phyloP scores from a whole-genome alignment of 2,113 vertebrate genomes.

The Carollia perspicillata region DNA sequence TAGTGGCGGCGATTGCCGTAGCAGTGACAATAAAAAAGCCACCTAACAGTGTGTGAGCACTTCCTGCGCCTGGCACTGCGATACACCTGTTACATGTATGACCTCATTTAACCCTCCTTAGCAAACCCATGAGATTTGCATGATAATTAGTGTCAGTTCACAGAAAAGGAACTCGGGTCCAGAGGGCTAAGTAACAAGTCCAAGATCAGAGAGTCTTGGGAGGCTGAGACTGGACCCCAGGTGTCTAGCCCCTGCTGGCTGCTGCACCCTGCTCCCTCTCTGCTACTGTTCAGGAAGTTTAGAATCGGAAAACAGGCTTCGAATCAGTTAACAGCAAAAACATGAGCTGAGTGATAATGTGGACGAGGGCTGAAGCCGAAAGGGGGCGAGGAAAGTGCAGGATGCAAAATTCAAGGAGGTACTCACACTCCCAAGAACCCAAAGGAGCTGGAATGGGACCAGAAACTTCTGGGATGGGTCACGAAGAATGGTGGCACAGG shows the following conservation, averaged over 20 bases:
- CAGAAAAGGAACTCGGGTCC: background rate
- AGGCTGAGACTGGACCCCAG: background rate
- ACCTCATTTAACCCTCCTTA: background rate
- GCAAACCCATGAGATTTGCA: background rate
- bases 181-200: background rate
- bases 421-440: background rate
- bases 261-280: fast-evolving
- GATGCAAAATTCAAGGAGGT: background rate
- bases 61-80: background rate
- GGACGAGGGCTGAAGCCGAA: background rate
- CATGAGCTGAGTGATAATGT: fast-evolving
- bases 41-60: background rate
- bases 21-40: background rate
- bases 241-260: background rate
- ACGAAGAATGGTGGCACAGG: too few species aligned
- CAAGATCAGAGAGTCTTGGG: background rate
- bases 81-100: fast-evolving
- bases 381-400: background rate
- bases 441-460: background rate
- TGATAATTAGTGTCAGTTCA: background rate
- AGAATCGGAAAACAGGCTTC: background rate
- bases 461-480: background rate
- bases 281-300: background rate
- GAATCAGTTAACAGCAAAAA: background rate
- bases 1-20: background rate